phyloP scores from a whole-genome alignment of 2,888 invertebrate species.

The Prosapia bicincta region DNA sequence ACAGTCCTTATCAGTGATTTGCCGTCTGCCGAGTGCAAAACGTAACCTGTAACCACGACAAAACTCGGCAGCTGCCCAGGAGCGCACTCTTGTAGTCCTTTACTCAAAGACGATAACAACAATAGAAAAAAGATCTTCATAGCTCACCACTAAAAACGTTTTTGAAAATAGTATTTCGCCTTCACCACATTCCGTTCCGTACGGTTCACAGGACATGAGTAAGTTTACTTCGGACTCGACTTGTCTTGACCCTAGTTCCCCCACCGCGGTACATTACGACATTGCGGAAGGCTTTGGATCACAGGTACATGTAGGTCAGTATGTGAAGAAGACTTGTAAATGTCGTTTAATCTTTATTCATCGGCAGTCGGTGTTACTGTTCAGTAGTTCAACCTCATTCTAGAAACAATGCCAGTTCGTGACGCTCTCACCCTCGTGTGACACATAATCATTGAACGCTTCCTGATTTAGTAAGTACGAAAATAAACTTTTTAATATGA shows the following conservation, averaged over 20 bases:
- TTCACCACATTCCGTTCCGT: neutral
- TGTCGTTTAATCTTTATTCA: neutral
- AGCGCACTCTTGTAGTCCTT: neutral
- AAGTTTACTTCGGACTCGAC: neutral
- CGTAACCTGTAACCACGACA: neutral
- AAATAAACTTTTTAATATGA: too few species aligned
- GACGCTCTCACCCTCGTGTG: too few species aligned
- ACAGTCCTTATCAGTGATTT: neutral
- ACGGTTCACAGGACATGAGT: too few species aligned
- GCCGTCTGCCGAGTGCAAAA: neutral
- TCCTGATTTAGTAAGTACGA: too few species aligned
- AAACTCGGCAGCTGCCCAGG: neutral
- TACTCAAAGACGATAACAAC: neutral
- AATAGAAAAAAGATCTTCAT: neutral
- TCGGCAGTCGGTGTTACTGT: neutral
- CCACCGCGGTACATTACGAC: conserved; percentile 11
- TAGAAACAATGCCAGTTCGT: neutral
- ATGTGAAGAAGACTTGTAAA: neutral
- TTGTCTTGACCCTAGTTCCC: conserved; percentile 25
- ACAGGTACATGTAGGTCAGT: neutral
- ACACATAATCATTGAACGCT: too few species aligned
- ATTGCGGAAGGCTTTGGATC: neutral
- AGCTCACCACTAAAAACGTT: neutral
- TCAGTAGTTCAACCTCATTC: neutral
- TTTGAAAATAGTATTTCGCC: too few species aligned